Percentiles rank a stretch among this genome's conserved stretches.
Evolutionary conservation across 2,888 invertebrate species (phyloP).

Genomic region (Dione juno): DNA sequence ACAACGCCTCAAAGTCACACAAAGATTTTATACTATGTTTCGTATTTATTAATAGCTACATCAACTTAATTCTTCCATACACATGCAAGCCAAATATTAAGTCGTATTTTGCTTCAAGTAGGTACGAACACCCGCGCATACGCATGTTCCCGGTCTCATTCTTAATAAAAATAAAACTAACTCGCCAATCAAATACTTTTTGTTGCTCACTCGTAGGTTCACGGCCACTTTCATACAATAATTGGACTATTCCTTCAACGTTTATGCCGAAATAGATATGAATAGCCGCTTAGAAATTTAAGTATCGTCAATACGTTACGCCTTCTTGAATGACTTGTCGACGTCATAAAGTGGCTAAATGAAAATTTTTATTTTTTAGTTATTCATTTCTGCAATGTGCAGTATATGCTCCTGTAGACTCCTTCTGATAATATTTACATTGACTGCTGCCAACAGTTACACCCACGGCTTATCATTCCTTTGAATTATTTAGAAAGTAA

Average conservation of each 20-base stretch:
- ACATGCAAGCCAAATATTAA: conserved; percentile 55
- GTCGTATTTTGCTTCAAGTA: conserved; percentile 13
- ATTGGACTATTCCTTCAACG: conserved; percentile 47
- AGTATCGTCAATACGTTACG: conserved; percentile 55
- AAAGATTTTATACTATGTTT: not conserved
- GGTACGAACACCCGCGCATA: conserved; percentile 34
- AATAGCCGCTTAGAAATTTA: conserved; percentile 51
- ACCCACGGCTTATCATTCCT: conserved; percentile 35
- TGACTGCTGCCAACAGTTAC: conserved; percentile 34
- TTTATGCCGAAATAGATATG: conserved; percentile 53
- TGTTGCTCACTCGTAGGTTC: conserved; percentile 47
- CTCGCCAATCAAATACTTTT: conserved; percentile 59
- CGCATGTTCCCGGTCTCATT: conserved; percentile 50
- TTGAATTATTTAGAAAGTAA: conserved; percentile 27
- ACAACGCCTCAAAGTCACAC: too few relatives aligned
- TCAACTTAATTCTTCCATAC: conserved; percentile 39
- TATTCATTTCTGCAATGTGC: conserved; percentile 35
- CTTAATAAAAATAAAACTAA: conserved; percentile 71
- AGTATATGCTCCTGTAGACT: conserved; percentile 13
- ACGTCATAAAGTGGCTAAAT: conserved; percentile 58
- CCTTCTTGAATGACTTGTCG: conserved; percentile 75
- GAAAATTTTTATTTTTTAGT: conserved; percentile 42
- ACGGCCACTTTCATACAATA: conserved; percentile 38
- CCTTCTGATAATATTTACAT: conserved; percentile 40
- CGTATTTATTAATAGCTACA: conserved; percentile 1